Percentiles rank a stretch among this genome's conserved stretches.
Conservation (phyloP, 2,888 invertebrate genomes). For the Polydesmus complanatus region DNA sequence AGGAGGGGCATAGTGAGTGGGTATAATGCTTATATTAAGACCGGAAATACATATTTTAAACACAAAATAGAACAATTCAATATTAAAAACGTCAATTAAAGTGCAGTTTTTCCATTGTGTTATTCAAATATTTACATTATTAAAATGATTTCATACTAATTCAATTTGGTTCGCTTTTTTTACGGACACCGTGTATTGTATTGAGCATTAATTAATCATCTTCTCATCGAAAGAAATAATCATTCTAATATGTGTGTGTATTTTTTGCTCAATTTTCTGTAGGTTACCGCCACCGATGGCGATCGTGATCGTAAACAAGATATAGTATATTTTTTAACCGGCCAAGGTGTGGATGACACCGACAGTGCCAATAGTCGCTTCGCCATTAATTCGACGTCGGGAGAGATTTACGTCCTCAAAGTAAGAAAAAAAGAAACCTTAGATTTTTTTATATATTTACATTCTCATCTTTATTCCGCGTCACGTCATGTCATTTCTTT, state of each 20-base stretch:
- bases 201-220: too few relatives aligned
- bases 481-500: neutral
- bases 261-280: conserved; percentile 22
- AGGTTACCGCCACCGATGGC: conserved; percentile 93
- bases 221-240: too few relatives aligned
- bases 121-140: too few relatives aligned
- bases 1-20: too few relatives aligned
- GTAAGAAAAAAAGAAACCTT: conserved; percentile 43
- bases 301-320: conserved; percentile 89
- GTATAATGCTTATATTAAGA: too few relatives aligned
- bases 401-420: conserved; percentile 89
- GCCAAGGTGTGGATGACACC: conserved; percentile 88
- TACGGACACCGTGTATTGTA: neutral
- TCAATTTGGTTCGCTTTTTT: too few relatives aligned
- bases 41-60: too few relatives aligned
- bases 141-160: too few relatives aligned
- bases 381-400: conserved; percentile 87
- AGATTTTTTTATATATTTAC: neutral
- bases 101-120: too few relatives aligned
- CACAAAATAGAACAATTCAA: too few relatives aligned
- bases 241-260: neutral
- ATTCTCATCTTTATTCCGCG: neutral
- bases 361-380: conserved; percentile 92
- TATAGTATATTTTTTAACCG: conserved; percentile 89
- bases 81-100: too few relatives aligned